Percentiles rank a stretch among this genome's conserved stretches.
These are phyloP conservation scores for Mythimna loreyi DNA, from an alignment of 2,888 invertebrate genomes.

Conservation along the genomic window DNA sequence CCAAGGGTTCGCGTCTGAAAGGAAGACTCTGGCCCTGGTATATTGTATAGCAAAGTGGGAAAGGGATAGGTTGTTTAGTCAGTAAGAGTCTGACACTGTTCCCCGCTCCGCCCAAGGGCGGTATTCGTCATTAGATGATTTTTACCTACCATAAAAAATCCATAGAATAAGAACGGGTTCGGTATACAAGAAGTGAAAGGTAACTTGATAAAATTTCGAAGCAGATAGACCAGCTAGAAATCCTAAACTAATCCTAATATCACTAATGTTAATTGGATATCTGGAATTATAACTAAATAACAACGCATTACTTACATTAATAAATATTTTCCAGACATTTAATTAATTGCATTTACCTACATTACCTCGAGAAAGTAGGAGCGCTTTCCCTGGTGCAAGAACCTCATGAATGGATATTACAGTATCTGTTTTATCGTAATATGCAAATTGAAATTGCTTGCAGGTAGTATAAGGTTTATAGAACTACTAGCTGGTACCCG, in stretches of 20 bases:
- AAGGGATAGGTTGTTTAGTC: too few relatives aligned
- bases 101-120: too few relatives aligned
- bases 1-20: too few relatives aligned
- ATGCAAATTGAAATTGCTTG: slow-evolving; percentile 55
- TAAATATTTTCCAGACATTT: slow-evolving; percentile 43
- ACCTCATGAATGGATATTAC: slow-evolving; percentile 60
- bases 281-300: slow-evolving; percentile 18
- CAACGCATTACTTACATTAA: slow-evolving; percentile 29
- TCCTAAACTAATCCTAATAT: slow-evolving; percentile 26
- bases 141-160: too few relatives aligned
- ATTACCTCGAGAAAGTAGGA: slow-evolving; percentile 63
- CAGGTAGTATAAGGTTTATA: slow-evolving; percentile 31
- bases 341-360: slow-evolving; percentile 50
- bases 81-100: too few relatives aligned
- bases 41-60: too few relatives aligned
- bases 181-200: neutral
- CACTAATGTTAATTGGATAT: slow-evolving; percentile 33
- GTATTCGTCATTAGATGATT: too few relatives aligned
- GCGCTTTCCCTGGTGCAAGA: slow-evolving; percentile 64
- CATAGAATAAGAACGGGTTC: too few relatives aligned
- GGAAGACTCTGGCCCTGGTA: too few relatives aligned
- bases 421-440: slow-evolving; percentile 52
- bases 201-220: neutral
- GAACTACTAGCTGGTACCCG: too few relatives aligned
- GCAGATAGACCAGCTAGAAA: slow-evolving; percentile 14